A percentile compares a stretch with the other conserved stretches of the same genome.
These are phyloP conservation scores for Corticium candelabrum DNA, from an alignment of 37 sponge, comb jelly and placozoan genomes.

Conservation along the genomic window DNA sequence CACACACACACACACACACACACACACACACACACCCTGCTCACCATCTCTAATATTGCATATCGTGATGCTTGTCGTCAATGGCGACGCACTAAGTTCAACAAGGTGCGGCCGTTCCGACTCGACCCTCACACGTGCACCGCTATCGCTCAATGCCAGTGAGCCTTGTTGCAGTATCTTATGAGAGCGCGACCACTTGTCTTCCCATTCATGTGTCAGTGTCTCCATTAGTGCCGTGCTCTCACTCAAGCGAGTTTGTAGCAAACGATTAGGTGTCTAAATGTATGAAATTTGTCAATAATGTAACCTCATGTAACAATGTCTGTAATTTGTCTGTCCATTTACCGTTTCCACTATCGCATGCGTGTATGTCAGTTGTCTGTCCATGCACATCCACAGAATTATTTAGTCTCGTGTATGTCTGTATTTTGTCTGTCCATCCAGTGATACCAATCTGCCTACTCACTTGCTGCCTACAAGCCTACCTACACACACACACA, in stretches of 20 bases:
- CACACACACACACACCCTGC: too few relatives aligned
- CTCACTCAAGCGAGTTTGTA: neutral
- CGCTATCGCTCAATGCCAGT: conserved; percentile 7
- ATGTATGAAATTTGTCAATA: too few relatives aligned
- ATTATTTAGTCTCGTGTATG: too few relatives aligned
- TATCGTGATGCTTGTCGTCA: neutral
- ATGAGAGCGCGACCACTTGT: neutral
- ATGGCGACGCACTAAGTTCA: neutral
- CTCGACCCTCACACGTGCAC: neutral
- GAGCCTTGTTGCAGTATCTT: neutral
- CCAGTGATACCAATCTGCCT: neutral
- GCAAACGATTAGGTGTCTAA: neutral
- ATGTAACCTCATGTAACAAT: too few relatives aligned
- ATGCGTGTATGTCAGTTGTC: too few relatives aligned
- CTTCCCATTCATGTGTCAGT: neutral
- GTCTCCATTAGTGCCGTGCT: neutral
- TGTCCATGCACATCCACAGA: too few relatives aligned
- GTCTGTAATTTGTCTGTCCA: too few relatives aligned
- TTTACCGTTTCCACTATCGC: too few relatives aligned
- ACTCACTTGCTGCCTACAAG: neutral
- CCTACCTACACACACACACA: too few relatives aligned
- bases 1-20: too few relatives aligned
- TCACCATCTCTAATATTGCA: conserved; percentile 9
- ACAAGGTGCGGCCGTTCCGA: conserved; percentile 5
- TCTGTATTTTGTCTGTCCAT: neutral